Evolutionary conservation across 2,888 invertebrate genomes (phyloP), one percentile per base, ranked within the genome.

Genomic region (Gymnocheta viridis): DNA sequence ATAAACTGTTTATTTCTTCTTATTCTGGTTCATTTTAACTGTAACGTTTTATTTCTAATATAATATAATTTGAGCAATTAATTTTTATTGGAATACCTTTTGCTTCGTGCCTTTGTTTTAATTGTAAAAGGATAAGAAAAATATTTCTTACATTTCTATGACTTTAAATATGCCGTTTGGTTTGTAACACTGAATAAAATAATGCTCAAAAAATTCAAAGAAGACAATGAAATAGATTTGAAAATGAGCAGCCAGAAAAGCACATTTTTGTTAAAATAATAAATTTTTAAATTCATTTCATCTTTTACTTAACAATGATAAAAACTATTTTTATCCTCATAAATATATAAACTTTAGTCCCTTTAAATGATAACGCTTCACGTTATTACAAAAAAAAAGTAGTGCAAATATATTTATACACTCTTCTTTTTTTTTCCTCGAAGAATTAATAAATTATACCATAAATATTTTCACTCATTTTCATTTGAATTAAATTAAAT

Each of bases 381-480:
- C 32, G 56, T 19, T 51, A 17, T 2, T n/a, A 41, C 41, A 10
- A 17, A 14, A 56, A 58, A 17, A 4, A 58, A 35, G 14, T 12
- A 22, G 3, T 19, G n/a, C 3, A 19, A 5, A 22, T 1, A 58
- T 17, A 17, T 12, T n/a, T 58, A 22, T 58, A 22, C 10, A 6
- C 5, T 58, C 12, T 17, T 44, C 27, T 9, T 3, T 47, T 24
- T 7, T 54, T 29, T 64, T 29, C 22, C 47, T 14, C 44, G 22
- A 58, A 17, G 64, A 49, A 60, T 67, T 73, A 74, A 74, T 66
- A 78, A 85, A 82, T 85, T 49, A 70, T 58, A 64, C 62, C 82
- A 82, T 84, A 85, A 85, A 78, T 85, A 82, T 83, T 82, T 82
- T 58, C 73, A 51, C 49, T 80, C 66, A 82, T 79, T 85, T 85